A percentile compares a stretch with the other conserved stretches of the same genome.
These are phyloP conservation scores for Coptodon rendalli DNA, from an alignment of 2,113 vertebrate genomes.

Conservation along the genomic window DNA sequence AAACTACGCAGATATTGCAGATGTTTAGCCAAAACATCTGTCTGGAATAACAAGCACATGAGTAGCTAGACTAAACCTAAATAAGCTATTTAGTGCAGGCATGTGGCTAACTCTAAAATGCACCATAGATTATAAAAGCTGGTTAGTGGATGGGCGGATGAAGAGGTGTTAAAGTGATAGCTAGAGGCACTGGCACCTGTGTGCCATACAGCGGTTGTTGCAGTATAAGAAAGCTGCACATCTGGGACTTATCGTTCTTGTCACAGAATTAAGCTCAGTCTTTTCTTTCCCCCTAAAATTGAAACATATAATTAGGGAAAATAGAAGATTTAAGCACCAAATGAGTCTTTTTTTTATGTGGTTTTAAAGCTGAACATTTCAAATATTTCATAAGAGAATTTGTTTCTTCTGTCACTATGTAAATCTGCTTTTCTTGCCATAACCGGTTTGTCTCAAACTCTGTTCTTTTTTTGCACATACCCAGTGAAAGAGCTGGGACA, in stretches of 20 bases:
- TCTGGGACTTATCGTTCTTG: slow-evolving; percentile 13
- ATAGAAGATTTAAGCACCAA: neutral
- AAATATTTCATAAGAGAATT: neutral
- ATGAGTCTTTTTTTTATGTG: neutral
- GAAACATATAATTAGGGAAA: neutral
- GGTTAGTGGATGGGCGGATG: slow-evolving; percentile 1
- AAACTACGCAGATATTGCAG: neutral
- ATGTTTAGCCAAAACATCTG: slow-evolving; percentile 14
- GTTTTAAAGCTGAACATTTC: neutral
- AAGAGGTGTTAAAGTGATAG: slow-evolving; percentile 14
- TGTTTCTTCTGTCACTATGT: neutral
- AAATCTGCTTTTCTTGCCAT: neutral
- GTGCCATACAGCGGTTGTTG: neutral
- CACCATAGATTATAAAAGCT: slow-evolving; percentile 25
- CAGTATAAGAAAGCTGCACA: slow-evolving; percentile 11
- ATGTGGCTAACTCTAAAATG: slow-evolving; percentile 29
- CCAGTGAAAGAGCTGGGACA: slow-evolving; percentile 19
- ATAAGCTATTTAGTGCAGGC: slow-evolving; percentile 13
- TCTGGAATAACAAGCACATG: slow-evolving; percentile 33
- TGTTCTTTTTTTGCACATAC: neutral
- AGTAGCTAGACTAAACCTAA: slow-evolving; percentile 14
- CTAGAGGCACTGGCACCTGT: slow-evolving; percentile 35
- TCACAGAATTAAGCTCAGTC: neutral
- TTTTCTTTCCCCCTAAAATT: neutral
- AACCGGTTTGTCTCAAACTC: neutral